A percentile compares a stretch with the other conserved stretches of the same genome.
Conservation (phyloP, 2,113 vertebrate species). For the Psammodynastes pulverulentus region DNA sequence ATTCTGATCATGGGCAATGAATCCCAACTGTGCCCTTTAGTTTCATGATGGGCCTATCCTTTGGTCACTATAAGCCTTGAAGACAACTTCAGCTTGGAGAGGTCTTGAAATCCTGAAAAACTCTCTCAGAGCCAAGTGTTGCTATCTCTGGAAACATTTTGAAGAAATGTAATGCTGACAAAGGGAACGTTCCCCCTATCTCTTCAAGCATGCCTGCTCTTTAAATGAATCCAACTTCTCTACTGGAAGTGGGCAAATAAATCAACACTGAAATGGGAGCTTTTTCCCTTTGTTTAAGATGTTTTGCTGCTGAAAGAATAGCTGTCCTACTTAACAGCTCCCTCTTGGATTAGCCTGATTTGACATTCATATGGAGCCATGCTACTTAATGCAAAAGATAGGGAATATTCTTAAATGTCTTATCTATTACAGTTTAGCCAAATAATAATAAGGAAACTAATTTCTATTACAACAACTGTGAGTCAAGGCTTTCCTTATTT, state of each 20-base stretch:
- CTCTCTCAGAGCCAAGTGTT: not conserved
- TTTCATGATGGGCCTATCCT: not conserved
- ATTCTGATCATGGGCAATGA: not conserved
- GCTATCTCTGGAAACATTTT: not conserved
- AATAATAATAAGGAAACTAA: not conserved
- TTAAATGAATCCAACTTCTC: not conserved
- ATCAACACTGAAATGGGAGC: not conserved
- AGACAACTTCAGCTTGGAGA: not conserved
- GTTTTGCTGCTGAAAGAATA: not conserved
- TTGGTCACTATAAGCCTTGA: not conserved
- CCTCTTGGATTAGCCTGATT: not conserved
- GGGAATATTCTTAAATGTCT: not conserved
- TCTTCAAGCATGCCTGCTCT: not conserved
- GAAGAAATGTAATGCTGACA: not conserved
- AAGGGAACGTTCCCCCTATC: not conserved
- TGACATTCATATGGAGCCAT: fast-evolving
- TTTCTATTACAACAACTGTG: not conserved
- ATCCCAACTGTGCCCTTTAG: not conserved
- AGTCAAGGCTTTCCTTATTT: conserved; percentile 1
- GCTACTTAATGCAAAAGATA: not conserved
- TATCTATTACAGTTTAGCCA: not conserved
- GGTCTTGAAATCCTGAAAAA: not conserved
- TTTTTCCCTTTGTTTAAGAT: not conserved
- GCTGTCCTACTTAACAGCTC: not conserved
- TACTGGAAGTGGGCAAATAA: not conserved